Evolutionary conservation across 1,140 invertebrate genomes (phyloP).

Genomic region (Tetranychus urticae): DNA sequence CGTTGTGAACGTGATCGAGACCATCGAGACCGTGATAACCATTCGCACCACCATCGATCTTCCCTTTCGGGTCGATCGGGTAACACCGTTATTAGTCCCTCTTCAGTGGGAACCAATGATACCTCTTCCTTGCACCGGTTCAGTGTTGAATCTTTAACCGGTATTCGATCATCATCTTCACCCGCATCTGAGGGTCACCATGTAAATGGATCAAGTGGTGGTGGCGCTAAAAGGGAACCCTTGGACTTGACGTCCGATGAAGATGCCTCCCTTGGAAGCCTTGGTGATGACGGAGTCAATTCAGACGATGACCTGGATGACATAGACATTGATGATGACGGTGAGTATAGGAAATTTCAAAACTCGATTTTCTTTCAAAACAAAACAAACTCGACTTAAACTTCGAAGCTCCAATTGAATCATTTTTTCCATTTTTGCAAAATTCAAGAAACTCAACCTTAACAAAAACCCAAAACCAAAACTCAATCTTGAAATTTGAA

Average conservation of each 20-base stretch:
- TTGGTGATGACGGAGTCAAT: constrained; percentile 2
- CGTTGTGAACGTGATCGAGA: background rate
- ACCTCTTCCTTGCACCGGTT: constrained; percentile 8
- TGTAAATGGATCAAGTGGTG: background rate
- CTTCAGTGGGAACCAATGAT: background rate
- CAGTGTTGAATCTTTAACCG: constrained; percentile 8
- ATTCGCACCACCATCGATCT: background rate
- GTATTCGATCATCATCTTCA: background rate
- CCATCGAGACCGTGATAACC: background rate
- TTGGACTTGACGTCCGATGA: constrained; percentile 8
- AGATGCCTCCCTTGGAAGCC: constrained; percentile 3
- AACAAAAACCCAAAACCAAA: too few relatives aligned
- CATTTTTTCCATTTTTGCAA: too few relatives aligned
- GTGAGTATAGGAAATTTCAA: background rate
- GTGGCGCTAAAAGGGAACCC: background rate
- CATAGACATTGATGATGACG: constrained; percentile 5
- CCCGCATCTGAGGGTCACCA: background rate
- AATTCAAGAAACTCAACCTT: too few relatives aligned
- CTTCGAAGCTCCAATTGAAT: too few relatives aligned
- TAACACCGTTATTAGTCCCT: background rate
- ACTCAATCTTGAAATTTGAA: too few relatives aligned
- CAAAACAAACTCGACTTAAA: too few relatives aligned
- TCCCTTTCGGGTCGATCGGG: background rate
- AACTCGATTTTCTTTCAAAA: background rate
- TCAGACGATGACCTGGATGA: background rate